These are phyloP conservation scores for Drosophila lini DNA, from an alignment of 1,140 invertebrate species.

Conservation along the genomic window DNA sequence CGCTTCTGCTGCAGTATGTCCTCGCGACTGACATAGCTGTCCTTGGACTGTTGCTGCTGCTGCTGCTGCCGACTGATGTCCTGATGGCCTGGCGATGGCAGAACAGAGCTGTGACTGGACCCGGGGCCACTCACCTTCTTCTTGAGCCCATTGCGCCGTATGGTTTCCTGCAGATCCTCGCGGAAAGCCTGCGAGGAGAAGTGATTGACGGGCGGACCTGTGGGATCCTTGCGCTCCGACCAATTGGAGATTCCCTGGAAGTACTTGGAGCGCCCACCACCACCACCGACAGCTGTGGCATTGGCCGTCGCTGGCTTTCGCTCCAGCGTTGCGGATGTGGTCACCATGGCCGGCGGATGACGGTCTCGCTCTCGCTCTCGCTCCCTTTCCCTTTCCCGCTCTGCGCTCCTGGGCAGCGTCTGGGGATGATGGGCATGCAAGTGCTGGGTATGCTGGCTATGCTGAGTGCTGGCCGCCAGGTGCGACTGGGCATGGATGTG, in stretches of 20 bases:
- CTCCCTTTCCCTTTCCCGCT: conserved; percentile 41
- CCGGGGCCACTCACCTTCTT: conserved; percentile 44
- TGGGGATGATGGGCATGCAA: conserved; percentile 43
- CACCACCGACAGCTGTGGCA: conserved; percentile 12
- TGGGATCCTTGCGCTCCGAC: conserved; percentile 87
- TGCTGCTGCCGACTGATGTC: not conserved
- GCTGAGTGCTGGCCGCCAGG: conserved; percentile 28
- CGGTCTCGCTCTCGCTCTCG: conserved; percentile 33
- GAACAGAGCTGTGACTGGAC: conserved; percentile 13
- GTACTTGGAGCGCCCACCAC: conserved; percentile 84
- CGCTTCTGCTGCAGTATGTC: conserved; percentile 81
- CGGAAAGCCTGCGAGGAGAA: conserved; percentile 81
- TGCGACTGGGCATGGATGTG: conserved; percentile 29
- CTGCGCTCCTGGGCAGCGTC: conserved; percentile 62
- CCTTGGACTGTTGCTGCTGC: conserved; percentile 21
- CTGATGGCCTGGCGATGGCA: not conserved
- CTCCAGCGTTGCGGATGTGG: conserved; percentile 49
- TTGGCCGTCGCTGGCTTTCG: conserved; percentile 36
- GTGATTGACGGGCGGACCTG: conserved; percentile 57
- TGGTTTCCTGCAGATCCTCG: conserved; percentile 81
- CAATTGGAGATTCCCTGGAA: conserved; percentile 91
- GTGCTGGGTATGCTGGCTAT: conserved; percentile 14
- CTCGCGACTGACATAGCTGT: conserved; percentile 79
- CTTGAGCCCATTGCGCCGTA: conserved; percentile 73
- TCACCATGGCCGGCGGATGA: conserved; percentile 18